Conservation (phyloP, 2,113 vertebrate genomes). For the Muscicapa adusta region DNA sequence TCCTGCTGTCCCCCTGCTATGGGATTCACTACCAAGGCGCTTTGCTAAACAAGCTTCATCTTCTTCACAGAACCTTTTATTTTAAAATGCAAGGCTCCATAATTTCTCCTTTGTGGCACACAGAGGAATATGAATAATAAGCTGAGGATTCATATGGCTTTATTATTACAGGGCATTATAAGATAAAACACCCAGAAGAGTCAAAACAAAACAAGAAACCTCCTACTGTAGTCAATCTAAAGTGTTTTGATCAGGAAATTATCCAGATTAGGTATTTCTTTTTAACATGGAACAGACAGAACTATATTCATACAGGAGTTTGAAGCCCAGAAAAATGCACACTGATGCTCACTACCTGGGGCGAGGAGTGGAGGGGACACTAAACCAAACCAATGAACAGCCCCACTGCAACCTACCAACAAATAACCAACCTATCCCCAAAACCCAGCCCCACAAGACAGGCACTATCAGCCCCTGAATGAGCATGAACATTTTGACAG, state of each 20-base stretch:
- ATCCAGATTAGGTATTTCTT: neutral
- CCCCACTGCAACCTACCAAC: neutral
- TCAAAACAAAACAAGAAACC: constrained; percentile 23
- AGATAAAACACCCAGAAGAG: constrained; percentile 37
- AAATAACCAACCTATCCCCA: neutral
- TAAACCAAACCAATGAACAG: neutral
- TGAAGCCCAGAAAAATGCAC: neutral
- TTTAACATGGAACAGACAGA: neutral
- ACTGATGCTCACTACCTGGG: neutral
- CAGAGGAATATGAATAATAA: constrained; percentile 38
- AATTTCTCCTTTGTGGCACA: constrained; percentile 34
- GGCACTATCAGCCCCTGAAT: neutral
- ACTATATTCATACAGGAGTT: neutral
- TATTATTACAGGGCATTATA: constrained; percentile 39
- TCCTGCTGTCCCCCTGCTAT: neutral
- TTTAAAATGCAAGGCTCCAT: constrained; percentile 14
- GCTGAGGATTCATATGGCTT: constrained; percentile 15
- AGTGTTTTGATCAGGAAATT: neutral
- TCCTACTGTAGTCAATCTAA: neutral
- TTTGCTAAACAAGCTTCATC: neutral
- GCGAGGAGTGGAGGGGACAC: neutral
- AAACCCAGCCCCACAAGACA: neutral
- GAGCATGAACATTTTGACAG: constrained; percentile 26
- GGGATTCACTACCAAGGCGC: neutral
- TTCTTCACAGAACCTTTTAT: neutral